phyloP scores from a whole-genome alignment of 2,888 invertebrate genomes.

The Andrena haemorrhoa region DNA sequence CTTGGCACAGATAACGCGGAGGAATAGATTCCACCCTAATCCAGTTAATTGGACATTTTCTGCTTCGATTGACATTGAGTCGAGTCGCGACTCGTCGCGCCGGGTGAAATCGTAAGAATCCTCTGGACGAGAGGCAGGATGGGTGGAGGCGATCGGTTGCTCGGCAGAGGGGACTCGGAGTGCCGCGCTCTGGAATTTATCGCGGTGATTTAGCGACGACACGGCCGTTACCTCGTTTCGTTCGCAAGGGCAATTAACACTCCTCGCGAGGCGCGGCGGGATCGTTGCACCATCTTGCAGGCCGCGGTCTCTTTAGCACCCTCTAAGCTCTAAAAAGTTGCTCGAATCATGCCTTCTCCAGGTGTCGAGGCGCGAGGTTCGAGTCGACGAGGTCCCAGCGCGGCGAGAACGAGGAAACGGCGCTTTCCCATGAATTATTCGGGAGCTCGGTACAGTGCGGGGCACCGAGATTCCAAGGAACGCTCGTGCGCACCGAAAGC shows the following conservation, averaged over 20 bases:
- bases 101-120: background rate
- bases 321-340: background rate
- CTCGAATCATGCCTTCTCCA: background rate
- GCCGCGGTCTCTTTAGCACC: background rate
- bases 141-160: conserved; percentile 42
- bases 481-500: conserved; percentile 65
- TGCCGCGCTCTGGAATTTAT: conserved; percentile 55
- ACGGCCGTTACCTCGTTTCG: conserved; percentile 62
- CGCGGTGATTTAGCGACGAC: conserved; percentile 49
- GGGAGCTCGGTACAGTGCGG: conserved; percentile 5
- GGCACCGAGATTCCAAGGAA: conserved; percentile 49
- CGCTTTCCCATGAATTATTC: conserved; percentile 25
- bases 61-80: background rate
- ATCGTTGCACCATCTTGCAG: conserved; percentile 54
- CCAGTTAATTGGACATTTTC: background rate
- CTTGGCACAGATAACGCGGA: too few relatives aligned
- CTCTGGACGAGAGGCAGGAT: background rate
- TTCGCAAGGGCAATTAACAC: conserved; percentile 63
- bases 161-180: conserved; percentile 22
- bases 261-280: conserved; percentile 24
- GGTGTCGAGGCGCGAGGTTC: background rate
- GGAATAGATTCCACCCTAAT: background rate
- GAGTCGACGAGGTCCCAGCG: background rate
- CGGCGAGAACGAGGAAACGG: background rate
- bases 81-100: background rate